Evolutionary conservation across 2,888 invertebrate genomes (phyloP).

Genomic region (Diachrysia chrysitis): DNA sequence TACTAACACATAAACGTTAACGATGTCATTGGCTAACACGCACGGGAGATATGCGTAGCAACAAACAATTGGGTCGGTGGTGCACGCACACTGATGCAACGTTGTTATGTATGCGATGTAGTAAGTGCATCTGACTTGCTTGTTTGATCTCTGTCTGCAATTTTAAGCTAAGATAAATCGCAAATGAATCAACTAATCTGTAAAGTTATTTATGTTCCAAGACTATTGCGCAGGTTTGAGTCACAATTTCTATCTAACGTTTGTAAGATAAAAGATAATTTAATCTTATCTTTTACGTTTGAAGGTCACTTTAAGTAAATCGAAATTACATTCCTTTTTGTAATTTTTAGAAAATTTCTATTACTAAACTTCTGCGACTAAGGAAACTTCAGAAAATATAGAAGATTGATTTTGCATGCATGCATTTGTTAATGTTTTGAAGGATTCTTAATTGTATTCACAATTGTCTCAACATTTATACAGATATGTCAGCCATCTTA

Average conservation of each 20-base stretch:
- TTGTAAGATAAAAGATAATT: conserved; percentile 1
- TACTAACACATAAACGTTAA: conserved; percentile 21
- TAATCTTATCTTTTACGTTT: conserved; percentile 3
- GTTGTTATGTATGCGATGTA: conserved; percentile 36
- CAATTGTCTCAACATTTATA: neutral
- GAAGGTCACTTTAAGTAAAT: conserved; percentile 1
- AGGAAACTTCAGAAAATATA: neutral
- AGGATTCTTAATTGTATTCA: neutral
- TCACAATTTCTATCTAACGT: neutral
- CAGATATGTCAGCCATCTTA: neutral
- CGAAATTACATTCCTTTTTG: neutral
- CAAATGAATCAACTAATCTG: conserved; percentile 30
- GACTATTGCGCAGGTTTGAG: neutral
- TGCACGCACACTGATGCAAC: conserved; percentile 30
- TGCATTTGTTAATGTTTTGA: neutral
- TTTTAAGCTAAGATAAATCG: conserved; percentile 36
- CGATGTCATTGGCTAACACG: conserved; percentile 39
- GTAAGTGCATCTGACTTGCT: conserved; percentile 45
- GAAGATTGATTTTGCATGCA: neutral
- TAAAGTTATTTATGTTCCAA: neutral
- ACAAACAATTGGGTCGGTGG: conserved; percentile 46
- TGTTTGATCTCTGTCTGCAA: conserved; percentile 39
- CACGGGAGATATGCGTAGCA: conserved; percentile 34
- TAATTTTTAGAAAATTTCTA: neutral
- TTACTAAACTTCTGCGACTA: neutral